Base-by-base conservation (phyloP, 2,888 invertebrate genomes). In the Drosophila rubida region DNA sequence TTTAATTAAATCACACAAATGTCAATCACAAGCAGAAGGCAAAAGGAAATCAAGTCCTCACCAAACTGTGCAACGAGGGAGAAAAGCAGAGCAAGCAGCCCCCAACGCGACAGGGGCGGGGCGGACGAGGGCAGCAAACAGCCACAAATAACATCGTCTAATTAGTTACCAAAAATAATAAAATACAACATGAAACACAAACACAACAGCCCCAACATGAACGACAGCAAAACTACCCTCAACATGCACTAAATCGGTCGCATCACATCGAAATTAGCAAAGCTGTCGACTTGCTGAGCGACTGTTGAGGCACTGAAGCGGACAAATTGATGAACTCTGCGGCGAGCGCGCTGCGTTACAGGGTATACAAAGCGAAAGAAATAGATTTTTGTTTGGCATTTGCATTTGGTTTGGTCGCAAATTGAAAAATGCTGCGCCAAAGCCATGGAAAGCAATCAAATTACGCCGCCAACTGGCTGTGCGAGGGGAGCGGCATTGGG, bases 1-100 rank as follows among this genome's bases (percentile, higher is more conserved):
- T 82, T 87, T 87, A 87, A 83, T 87, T 87, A 85, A 83, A 79
- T 86, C 71, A 76, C 71, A 67, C 69, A 65, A 78, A 78, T 79
- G 67, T 75, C 79, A 69, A 81, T 78, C 67, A 75, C 79, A 69
- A 81, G 68, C 67, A 75, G 59, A 54, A 66, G 37, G 46, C 53
- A 58, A 49, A 63, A 59, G 41, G 16, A 27, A 51, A 50, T 22
- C 39, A 49, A 61, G 37, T 25, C 14, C 14, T 42, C 13, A 54
- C n/a, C 11, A n/a, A 50, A 23, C 4, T 11, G 25, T 8, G 22
- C 23, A 41, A 8, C 5, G 27, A 41, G 25, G 16, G 25, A 13
- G 39, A 49, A 25, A 48, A 54, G 2, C 16, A 25, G 27, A 45
- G 4, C 2, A 8, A n/a, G n/a, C n/a, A n/a, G n/a, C n/a, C n/a